Base-by-base conservation (phyloP, 2,113 vertebrate genomes). In the Megalops atlanticus region DNA sequence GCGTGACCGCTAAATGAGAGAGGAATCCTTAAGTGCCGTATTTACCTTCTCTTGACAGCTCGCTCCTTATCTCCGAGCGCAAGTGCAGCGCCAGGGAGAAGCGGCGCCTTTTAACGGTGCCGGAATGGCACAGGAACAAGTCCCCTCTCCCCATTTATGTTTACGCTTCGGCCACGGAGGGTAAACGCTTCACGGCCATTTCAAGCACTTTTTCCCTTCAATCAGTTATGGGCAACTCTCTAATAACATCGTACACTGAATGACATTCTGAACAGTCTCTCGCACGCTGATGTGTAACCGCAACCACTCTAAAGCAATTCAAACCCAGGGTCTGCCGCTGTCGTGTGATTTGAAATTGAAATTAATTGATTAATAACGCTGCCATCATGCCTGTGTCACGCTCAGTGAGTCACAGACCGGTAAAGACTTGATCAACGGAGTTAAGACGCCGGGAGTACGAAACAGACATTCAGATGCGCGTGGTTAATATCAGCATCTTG, bases 1-100 rank as follows among this genome's bases (percentile, higher is more conserved):
- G 86, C 89, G 89, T 93, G 90, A 92, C 90, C 86, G 88, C 87
- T 86, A 92, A 93, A 92, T 92, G 90, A 92, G 90, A 90, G 87
- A 84, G 85, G 91, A 93, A 92, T 93, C 86, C 88, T 91, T 92
- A 95, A 93, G 92, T 90, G 89, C 83, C 47, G 85, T 90, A 90
- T 93, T 93, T 92, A 90, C 91, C 87, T 92, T 90, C 84, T 70
- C 83, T 82, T 87, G 91, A 92, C 88, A 90, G 79, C 80, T n/a
- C 71, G 77, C 74, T 40, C 88, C 91, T 93, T 93, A 93, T 95
- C 92, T 88, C 88, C 58, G 76, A 70, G 54, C 38, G 35, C 64
- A 81, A 87, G 88, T 78, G 82, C 73, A 76, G 33, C 41, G 85
- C 85, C 84, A 77, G 87, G 76, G 52, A 80, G 71, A 38, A 27